Conservation (phyloP, 37 sponge, comb jelly and placozoan species). For the Tethya wilhelma region DNA sequence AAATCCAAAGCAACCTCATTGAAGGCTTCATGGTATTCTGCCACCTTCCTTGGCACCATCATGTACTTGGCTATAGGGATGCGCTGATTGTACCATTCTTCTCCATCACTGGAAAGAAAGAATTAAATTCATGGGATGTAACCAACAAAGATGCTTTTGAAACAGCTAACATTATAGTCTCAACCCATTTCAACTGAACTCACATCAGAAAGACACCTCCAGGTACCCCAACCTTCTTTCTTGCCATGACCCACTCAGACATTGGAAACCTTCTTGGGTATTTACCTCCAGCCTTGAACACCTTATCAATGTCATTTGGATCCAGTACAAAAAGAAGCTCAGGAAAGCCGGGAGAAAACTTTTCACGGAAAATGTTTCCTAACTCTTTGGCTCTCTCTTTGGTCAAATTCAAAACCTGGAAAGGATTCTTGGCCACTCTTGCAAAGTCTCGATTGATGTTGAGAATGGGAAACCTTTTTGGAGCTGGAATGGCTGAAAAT, state of each 20-base stretch:
- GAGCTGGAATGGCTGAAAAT: neutral
- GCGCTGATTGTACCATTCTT: neutral
- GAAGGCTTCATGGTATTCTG: slow-evolving; percentile 26
- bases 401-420: neutral
- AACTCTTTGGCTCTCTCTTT: neutral
- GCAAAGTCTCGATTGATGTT: neutral
- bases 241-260: neutral
- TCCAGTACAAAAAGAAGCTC: neutral
- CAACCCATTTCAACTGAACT: too few species aligned
- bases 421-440: neutral
- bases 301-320: neutral
- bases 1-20: slow-evolving; percentile 48
- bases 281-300: neutral
- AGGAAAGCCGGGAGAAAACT: neutral
- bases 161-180: too few species aligned
- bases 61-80: neutral
- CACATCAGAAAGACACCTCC: neutral
- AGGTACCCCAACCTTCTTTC: neutral
- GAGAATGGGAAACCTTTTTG: neutral
- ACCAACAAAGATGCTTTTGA: too few species aligned
- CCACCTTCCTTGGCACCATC: slow-evolving; percentile 17
- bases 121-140: neutral
- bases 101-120: neutral
- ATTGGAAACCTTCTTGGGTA: slow-evolving; percentile 3
- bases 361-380: neutral